Evolutionary conservation across 2,113 vertebrate species (phyloP).

Genomic region (Seriola rivoliana): DNA sequence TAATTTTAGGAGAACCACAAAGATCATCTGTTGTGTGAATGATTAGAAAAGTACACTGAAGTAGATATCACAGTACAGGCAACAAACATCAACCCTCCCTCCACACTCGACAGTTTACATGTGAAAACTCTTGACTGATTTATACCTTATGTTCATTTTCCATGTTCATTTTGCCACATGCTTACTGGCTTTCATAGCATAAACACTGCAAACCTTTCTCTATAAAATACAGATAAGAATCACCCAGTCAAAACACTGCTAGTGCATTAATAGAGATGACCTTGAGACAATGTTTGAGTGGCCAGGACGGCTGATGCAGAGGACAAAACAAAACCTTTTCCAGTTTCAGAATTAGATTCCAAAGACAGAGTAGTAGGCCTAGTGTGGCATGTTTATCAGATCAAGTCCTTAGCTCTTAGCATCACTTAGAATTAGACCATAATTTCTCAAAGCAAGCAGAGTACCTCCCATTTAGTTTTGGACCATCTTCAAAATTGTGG

Average conservation of each 20-base stretch:
- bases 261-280: constrained; percentile 59
- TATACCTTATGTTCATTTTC: constrained; percentile 28
- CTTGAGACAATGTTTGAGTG: constrained; percentile 13
- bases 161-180: constrained; percentile 48
- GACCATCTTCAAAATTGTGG: constrained; percentile 37
- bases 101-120: constrained; percentile 23
- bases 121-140: constrained; percentile 24
- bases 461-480: constrained; percentile 57
- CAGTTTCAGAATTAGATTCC: constrained; percentile 51
- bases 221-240: constrained; percentile 40
- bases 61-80: constrained; percentile 74
- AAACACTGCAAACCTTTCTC: constrained; percentile 54
- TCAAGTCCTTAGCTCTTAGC: constrained; percentile 19
- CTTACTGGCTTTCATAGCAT: constrained; percentile 48
- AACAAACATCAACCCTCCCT: constrained; percentile 45
- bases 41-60: constrained; percentile 54
- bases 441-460: constrained; percentile 47
- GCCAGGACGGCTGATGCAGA: constrained; percentile 20
- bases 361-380: constrained; percentile 23
- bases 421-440: constrained; percentile 29
- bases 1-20: constrained; percentile 50
- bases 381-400: constrained; percentile 12
- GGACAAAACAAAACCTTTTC: constrained; percentile 25
- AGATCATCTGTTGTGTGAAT: constrained; percentile 41
- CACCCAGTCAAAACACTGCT: constrained; percentile 51